These are phyloP conservation scores for Callaeas wilsoni DNA, from an alignment of 2,113 vertebrate genomes.

Conservation along the genomic window DNA sequence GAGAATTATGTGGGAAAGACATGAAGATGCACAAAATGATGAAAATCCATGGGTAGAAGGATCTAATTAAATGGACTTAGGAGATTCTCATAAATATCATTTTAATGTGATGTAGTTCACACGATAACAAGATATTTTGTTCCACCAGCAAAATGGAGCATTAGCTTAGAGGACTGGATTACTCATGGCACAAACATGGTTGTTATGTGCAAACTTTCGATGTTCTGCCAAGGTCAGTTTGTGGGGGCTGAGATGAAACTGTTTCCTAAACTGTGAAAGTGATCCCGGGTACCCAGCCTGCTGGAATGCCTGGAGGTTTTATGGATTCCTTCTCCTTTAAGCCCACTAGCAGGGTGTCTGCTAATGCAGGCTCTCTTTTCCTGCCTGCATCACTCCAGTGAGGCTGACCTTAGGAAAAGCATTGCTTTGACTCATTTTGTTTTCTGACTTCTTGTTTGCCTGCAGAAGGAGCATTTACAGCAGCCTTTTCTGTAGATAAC, in stretches of 20 bases:
- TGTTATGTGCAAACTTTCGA: not conserved
- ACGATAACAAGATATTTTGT: not conserved
- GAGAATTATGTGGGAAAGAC: not conserved
- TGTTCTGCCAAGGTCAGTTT: constrained; percentile 36
- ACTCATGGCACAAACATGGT: constrained; percentile 29
- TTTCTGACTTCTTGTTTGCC: not conserved
- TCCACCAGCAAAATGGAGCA: not conserved
- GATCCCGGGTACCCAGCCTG: not conserved
- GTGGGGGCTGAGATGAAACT: constrained; percentile 26
- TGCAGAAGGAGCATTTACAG: not conserved
- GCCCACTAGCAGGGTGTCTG: not conserved
- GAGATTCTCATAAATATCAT: not conserved
- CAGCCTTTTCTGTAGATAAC: not conserved
- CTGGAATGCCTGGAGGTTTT: constrained; percentile 26
- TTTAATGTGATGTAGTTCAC: not conserved
- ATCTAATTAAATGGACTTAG: not conserved
- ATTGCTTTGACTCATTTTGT: not conserved
- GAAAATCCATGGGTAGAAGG: not conserved
- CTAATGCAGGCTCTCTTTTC: not conserved
- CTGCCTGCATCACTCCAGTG: not conserved
- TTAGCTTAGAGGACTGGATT: not conserved
- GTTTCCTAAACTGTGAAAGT: constrained; percentile 43
- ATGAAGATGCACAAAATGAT: not conserved
- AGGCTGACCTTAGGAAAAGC: not conserved
- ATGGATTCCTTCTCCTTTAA: constrained; percentile 13